Evolutionary conservation across 53 echinoderm and acorn worm species (phyloP).

Genomic region (Echinometra lucunter): DNA sequence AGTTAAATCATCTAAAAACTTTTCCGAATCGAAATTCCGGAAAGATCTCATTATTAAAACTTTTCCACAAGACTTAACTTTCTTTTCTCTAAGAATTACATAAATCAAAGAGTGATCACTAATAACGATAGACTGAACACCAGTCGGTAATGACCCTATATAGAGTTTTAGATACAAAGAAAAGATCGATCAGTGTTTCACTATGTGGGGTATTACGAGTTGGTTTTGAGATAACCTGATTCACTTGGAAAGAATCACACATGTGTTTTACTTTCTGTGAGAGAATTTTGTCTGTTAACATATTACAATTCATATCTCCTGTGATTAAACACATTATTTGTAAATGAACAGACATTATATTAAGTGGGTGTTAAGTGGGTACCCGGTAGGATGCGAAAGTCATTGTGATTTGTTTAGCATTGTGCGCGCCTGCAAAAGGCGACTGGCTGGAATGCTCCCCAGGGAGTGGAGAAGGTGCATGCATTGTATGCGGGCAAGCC

Average conservation of each 20-base stretch:
- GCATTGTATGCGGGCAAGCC: too few relatives aligned
- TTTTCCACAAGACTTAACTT: not conserved
- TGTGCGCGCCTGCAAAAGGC: too few relatives aligned
- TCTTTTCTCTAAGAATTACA: too few relatives aligned
- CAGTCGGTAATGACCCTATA: too few relatives aligned
- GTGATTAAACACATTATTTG: not conserved
- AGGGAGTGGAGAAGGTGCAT: too few relatives aligned
- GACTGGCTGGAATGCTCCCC: too few relatives aligned
- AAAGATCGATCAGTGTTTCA: not conserved
- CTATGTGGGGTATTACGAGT: not conserved
- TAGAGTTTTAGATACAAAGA: not conserved
- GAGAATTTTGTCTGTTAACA: too few relatives aligned
- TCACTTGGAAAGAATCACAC: not conserved
- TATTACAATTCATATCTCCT: not conserved
- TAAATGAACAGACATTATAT: not conserved
- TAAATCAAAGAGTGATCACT: too few relatives aligned
- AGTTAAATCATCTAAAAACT: not conserved
- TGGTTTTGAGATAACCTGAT: not conserved
- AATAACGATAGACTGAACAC: too few relatives aligned
- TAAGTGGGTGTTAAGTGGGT: not conserved
- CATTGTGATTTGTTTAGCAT: too few relatives aligned
- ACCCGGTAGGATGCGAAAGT: too few relatives aligned
- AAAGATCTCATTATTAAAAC: not conserved
- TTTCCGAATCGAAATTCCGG: not conserved
- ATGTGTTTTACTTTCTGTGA: not conserved